phyloP scores from a whole-genome alignment of 1,140 invertebrate species.

The Eupristina koningsbergeri region DNA sequence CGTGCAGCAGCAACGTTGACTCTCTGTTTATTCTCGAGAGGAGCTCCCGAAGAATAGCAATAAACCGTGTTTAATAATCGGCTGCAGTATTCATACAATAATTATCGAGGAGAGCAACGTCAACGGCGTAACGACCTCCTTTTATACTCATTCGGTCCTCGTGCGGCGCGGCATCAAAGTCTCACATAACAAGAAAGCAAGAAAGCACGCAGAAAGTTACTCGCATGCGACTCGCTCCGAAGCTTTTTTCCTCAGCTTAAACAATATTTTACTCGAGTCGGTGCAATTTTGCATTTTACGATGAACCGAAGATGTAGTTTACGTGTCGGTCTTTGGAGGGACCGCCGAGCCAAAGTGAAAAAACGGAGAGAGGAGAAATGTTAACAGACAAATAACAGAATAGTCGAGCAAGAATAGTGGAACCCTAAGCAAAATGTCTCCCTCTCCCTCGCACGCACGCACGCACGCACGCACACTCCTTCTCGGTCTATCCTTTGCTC shows the following conservation, averaged over 20 bases:
- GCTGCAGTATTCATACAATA: conserved; percentile 1
- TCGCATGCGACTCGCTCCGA: not conserved
- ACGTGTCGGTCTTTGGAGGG: not conserved
- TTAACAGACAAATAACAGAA: conserved; percentile 37
- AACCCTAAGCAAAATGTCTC: not conserved
- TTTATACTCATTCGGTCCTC: not conserved
- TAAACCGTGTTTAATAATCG: conserved; percentile 15
- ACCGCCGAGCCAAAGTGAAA: not conserved
- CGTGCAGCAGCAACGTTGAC: too few relatives aligned
- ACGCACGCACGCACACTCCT: not conserved
- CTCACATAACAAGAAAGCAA: conserved; percentile 9
- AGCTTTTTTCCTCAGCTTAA: conserved; percentile 9
- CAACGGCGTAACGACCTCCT: conserved; percentile 19
- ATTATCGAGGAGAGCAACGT: not conserved
- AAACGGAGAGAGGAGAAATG: not conserved
- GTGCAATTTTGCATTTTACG: conserved; percentile 25
- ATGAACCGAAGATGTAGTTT: not conserved
- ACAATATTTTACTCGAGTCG: conserved; percentile 28
- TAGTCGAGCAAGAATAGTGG: not conserved
- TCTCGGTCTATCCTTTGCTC: conserved; percentile 2
- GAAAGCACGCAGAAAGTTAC: too few relatives aligned
- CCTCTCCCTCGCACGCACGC: not conserved
- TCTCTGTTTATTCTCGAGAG: not conserved
- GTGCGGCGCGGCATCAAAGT: not conserved
- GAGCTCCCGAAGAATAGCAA: not conserved